Percentiles rank a stretch among this genome's conserved stretches.
Conservation (phyloP, 2,113 vertebrate species). For the Capreolus pygargus region DNA sequence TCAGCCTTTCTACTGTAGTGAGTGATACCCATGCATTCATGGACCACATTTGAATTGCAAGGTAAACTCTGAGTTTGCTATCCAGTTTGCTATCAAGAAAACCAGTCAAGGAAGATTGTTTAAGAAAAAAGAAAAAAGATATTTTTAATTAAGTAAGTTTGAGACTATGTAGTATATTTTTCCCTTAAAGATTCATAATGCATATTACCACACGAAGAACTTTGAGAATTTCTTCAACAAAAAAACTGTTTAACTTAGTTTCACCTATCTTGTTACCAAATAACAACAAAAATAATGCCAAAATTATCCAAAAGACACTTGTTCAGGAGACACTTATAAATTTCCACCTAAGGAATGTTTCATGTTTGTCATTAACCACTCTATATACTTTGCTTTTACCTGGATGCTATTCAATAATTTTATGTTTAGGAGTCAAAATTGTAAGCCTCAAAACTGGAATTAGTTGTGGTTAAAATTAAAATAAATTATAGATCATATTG, state of each 20-base stretch:
- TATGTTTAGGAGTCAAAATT: conserved; percentile 19
- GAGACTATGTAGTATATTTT: background rate
- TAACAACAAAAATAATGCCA: background rate
- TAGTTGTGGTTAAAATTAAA: conserved; percentile 14
- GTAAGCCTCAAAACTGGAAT: background rate
- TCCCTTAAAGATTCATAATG: background rate
- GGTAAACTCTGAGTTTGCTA: background rate
- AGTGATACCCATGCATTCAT: background rate
- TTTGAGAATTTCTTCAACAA: conserved; percentile 9
- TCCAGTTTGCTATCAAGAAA: background rate
- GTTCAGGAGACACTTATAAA: background rate
- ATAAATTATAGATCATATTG: background rate
- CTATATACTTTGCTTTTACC: background rate
- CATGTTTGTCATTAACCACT: background rate
- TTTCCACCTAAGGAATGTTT: background rate
- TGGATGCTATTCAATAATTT: background rate
- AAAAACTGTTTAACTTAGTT: background rate
- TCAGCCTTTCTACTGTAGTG: background rate
- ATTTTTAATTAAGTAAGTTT: conserved; percentile 11
- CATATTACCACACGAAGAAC: background rate
- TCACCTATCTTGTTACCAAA: background rate
- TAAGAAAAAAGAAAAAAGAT: background rate
- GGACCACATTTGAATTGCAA: background rate
- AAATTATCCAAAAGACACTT: background rate
- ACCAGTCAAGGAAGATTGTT: background rate